phyloP scores from a whole-genome alignment of 2,888 invertebrate genomes.

The Melanophora roralis region DNA sequence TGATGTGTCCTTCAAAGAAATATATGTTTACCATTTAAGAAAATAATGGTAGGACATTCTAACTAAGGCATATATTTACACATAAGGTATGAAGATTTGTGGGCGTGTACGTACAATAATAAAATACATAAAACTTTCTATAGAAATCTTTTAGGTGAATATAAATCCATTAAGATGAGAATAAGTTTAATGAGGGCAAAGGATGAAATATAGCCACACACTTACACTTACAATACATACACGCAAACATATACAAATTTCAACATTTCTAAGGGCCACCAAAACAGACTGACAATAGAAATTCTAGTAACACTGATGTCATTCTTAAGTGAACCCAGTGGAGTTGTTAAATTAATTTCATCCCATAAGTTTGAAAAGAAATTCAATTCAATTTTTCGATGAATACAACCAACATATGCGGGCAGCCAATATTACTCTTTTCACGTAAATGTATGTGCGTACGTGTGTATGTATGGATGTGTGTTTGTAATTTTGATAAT shows the following conservation, averaged over 20 bases:
- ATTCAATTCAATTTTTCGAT: conserved; percentile 74
- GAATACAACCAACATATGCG: conserved; percentile 62
- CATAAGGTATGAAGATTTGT: neutral
- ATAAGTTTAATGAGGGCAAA: neutral
- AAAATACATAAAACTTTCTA: neutral
- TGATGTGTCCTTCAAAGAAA: conserved; percentile 32
- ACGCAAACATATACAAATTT: neutral
- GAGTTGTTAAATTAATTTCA: conserved; percentile 73
- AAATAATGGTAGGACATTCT: neutral
- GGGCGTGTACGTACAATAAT: neutral
- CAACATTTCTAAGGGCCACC: neutral
- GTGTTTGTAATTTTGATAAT: neutral
- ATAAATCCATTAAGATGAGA: neutral
- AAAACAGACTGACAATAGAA: conserved; percentile 39
- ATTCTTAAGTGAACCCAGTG: conserved; percentile 64
- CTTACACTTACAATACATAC: neutral
- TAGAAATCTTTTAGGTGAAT: neutral
- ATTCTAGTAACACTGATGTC: conserved; percentile 47
- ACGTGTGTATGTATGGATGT: neutral
- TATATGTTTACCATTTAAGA: conserved; percentile 32
- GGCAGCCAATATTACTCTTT: conserved; percentile 33
- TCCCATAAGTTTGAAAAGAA: conserved; percentile 74
- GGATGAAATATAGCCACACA: neutral
- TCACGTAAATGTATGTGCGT: too few species aligned
- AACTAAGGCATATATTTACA: too few species aligned